Evolutionary conservation across 2,888 invertebrate species (phyloP).

Genomic region (Xylota sylvarum): DNA sequence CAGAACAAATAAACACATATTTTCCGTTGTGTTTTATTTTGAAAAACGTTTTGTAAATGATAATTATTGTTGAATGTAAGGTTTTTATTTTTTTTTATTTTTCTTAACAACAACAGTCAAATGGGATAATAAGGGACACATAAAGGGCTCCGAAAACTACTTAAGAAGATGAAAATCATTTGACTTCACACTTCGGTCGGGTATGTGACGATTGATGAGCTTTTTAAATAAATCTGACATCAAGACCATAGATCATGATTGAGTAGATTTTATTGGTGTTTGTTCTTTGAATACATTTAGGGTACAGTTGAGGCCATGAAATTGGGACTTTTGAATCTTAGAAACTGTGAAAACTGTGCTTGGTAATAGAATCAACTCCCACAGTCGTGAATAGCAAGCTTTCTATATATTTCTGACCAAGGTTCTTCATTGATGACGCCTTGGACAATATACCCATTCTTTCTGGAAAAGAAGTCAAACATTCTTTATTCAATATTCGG

Average conservation of each 20-base stretch:
- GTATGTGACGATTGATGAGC: constrained; percentile 29
- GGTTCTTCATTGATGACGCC: too few species aligned
- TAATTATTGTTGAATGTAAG: constrained; percentile 18
- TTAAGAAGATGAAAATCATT: constrained; percentile 24
- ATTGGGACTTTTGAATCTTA: too few species aligned
- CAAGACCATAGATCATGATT: constrained; percentile 35
- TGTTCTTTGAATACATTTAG: constrained; percentile 3
- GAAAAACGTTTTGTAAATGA: constrained; percentile 1
- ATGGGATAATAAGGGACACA: neutral
- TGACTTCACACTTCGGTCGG: constrained; percentile 32
- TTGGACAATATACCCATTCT: too few species aligned
- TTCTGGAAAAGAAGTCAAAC: too few species aligned
- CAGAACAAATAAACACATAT: constrained; percentile 21
- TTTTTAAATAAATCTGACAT: constrained; percentile 41
- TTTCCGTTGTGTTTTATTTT: neutral
- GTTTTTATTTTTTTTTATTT: constrained; percentile 14
- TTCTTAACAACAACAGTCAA: neutral
- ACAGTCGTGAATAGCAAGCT: too few species aligned
- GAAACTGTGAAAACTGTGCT: too few species aligned
- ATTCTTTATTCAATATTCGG: too few species aligned
- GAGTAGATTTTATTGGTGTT: constrained; percentile 34
- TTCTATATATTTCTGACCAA: too few species aligned
- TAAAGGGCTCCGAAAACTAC: constrained; percentile 20
- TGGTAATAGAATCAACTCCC: too few species aligned
- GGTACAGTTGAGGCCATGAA: neutral